Conservation (phyloP, 2,888 invertebrate species). For the Acronicta leporina region DNA sequence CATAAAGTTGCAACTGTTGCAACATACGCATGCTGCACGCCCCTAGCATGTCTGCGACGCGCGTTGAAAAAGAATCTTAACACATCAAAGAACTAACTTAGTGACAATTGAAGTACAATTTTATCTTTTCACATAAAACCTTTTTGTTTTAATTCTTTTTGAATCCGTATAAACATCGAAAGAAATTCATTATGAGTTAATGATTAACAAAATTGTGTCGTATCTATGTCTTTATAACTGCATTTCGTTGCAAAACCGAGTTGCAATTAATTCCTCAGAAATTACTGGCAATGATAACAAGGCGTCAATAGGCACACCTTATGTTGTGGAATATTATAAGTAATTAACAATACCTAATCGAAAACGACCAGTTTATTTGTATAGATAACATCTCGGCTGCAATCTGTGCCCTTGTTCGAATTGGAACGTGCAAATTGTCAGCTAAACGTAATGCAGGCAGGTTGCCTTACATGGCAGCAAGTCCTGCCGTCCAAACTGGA, state of each 20-base stretch:
- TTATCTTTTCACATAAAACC: conserved; percentile 33
- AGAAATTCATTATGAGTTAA: too few relatives aligned
- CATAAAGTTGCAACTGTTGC: conserved; percentile 68
- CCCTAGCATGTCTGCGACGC: conserved; percentile 33
- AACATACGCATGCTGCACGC: conserved; percentile 43
- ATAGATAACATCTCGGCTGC: conserved; percentile 39
- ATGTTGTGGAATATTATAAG: conserved; percentile 29
- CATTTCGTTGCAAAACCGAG: conserved; percentile 8
- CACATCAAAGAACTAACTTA: conserved; percentile 43
- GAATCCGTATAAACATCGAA: conserved; percentile 6
- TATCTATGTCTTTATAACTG: not conserved
- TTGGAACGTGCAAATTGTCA: conserved; percentile 29
- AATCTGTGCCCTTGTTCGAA: conserved; percentile 39
- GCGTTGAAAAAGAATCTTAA: conserved; percentile 38
- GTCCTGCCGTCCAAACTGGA: conserved; percentile 7
- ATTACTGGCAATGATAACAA: conserved; percentile 19
- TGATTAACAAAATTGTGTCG: not conserved
- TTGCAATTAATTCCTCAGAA: conserved; percentile 24
- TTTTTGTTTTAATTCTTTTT: conserved; percentile 35
- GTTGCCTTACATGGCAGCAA: conserved; percentile 34
- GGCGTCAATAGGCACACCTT: conserved; percentile 34
- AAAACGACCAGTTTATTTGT: conserved; percentile 32
- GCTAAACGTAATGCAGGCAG: conserved; percentile 17
- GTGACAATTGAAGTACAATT: conserved; percentile 43
- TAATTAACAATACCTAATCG: conserved; percentile 39